phyloP scores from a whole-genome alignment of 2,113 vertebrate species.

The Dipodomys merriami region DNA sequence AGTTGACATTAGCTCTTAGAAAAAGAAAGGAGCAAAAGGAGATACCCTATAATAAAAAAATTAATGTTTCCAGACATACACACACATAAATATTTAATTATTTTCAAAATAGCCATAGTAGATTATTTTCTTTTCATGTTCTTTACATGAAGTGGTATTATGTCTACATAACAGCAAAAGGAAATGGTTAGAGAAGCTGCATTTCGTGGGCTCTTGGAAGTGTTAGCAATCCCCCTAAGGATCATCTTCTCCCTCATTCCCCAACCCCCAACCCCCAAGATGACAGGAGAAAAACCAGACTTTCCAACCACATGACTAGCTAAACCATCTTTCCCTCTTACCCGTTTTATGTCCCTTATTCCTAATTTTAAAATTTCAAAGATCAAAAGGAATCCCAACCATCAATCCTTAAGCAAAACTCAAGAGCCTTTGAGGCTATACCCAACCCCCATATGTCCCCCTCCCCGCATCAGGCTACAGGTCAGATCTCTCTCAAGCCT shows the following conservation, averaged over 20 bases:
- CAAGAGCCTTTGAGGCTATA: neutral
- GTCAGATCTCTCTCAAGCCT: neutral
- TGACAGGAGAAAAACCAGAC: neutral
- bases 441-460: neutral
- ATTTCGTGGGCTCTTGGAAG: neutral
- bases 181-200: neutral
- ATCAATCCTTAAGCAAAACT: neutral
- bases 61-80: neutral
- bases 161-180: constrained; percentile 1
- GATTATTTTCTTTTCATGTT: neutral
- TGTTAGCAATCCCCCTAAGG: neutral
- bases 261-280: constrained; percentile 22
- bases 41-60: no score
- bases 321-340: neutral
- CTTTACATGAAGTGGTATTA: neutral
- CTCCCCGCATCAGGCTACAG: neutral
- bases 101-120: constrained; percentile 43
- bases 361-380: constrained; percentile 34
- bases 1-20: neutral
- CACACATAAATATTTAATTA: constrained; percentile 3
- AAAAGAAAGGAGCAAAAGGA: neutral
- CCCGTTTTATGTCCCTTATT: neutral
- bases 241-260: neutral
- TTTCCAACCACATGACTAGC: neutral
- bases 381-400: neutral